Percentiles rank a stretch among this genome's conserved stretches.
These are phyloP conservation scores for Cyphomyrus discorhynchus DNA, from an alignment of 2,113 vertebrate genomes.

Conservation along the genomic window DNA sequence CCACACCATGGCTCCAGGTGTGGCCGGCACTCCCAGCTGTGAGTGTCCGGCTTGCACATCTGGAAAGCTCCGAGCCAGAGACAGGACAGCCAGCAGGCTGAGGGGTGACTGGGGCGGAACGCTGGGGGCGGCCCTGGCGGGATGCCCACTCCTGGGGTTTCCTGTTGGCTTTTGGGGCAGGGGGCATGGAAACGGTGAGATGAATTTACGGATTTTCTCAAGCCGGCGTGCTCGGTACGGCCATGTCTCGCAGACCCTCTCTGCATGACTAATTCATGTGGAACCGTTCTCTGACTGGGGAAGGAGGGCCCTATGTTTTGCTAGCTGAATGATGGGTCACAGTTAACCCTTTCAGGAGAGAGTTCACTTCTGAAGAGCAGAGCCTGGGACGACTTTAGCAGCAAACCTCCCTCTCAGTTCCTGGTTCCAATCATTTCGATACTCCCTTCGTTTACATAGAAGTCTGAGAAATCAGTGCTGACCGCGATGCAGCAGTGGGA, in stretches of 20 bases:
- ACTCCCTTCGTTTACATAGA: background rate
- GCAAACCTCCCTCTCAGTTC: background rate
- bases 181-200: background rate
- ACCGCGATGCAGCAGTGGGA: background rate
- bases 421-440: background rate
- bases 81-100: background rate
- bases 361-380: background rate
- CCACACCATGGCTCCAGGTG: background rate
- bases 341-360: background rate
- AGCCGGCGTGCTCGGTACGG: background rate
- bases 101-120: background rate
- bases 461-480: background rate
- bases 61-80: background rate
- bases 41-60: background rate
- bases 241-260: background rate
- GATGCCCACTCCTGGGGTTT: background rate
- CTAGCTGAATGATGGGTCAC: background rate
- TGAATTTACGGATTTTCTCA: background rate
- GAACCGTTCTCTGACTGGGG: background rate
- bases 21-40: conserved; percentile 9
- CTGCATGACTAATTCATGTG: background rate
- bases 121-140: background rate
- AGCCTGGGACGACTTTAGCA: background rate
- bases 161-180: background rate
- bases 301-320: background rate